Evolutionary conservation across 2,113 vertebrate species (phyloP), one percentile per base, ranked within the genome.

Genomic region (Ornithorhynchus anatinus): DNA sequence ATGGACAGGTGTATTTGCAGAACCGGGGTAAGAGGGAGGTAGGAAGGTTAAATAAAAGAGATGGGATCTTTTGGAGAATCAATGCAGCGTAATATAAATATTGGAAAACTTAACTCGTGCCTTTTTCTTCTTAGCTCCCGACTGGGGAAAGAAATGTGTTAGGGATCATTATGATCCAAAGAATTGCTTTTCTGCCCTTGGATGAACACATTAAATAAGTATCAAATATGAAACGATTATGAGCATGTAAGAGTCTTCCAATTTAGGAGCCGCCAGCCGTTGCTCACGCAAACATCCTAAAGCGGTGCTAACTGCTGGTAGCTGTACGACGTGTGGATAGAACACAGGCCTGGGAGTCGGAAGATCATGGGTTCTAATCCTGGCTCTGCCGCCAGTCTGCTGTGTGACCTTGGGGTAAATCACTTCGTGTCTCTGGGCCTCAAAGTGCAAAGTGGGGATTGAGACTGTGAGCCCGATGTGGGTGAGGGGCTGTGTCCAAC

Each of bases 1-100:
- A n/a, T 45, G 54, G 22, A 33, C 11, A 1, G 0, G 38, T 47
- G 58, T 61, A 50, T 47, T 50, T 69, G 69, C 62, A 36, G 56
- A 52, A 69, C 63, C 44, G 47, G 85, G 75, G 66, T 79, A 66
- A 74, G 32, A 69, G 81, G 66, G 66, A 83, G 43, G 56, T 42
- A 71, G 17, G 45, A 17, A 29, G 25, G 45, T 48, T 29, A 48
- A 48, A 48, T 5, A 29, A 16, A 48, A 48, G 15, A 48, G 29
- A 27, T 48, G 25, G 25, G 14, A 5, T 48, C 15, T 27, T 22
- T 27, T 27, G 25, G n/a, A 29, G 29, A 48, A 48, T 48, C 25
- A 27, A 22, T 48, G 45, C 25, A 29, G n/a, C n/a, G n/a, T n/a
- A n/a, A 48, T 15, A 10, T 17, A 48, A 17, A 16, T 48, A 9